These are phyloP conservation scores for Oenanthe melanoleuca DNA, from an alignment of 2,113 vertebrate genomes.

Conservation along the genomic window DNA sequence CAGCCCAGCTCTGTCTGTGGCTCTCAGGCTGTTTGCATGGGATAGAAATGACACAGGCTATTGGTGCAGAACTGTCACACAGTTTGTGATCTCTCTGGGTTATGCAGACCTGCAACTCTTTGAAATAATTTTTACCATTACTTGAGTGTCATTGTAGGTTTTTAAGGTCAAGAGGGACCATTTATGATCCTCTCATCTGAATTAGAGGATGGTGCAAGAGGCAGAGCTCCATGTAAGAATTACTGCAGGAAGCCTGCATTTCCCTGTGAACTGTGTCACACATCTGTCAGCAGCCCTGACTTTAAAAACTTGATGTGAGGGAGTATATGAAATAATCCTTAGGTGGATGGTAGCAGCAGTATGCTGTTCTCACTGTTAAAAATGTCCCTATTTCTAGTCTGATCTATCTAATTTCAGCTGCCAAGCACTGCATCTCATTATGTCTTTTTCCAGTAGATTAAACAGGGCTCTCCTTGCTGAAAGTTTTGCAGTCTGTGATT, in stretches of 20 bases:
- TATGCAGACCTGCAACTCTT: neutral
- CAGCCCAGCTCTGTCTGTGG: neutral
- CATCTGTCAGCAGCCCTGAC: neutral
- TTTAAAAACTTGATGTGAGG: neutral
- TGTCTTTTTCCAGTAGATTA: constrained; percentile 34
- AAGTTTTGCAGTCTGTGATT: neutral
- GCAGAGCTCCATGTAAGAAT: neutral
- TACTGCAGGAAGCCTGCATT: neutral
- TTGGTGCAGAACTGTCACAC: neutral
- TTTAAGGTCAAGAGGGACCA: neutral
- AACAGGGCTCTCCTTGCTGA: neutral
- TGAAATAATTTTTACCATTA: neutral
- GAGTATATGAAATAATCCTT: neutral
- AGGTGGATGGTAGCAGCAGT: neutral
- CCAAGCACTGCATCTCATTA: neutral
- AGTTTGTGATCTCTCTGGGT: neutral
- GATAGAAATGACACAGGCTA: neutral
- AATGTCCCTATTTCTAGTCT: constrained; percentile 7
- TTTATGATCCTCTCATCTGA: neutral
- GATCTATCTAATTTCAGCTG: constrained; percentile 33
- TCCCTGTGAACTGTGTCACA: neutral
- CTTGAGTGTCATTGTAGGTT: neutral
- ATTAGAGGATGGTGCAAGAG: neutral
- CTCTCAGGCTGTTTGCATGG: neutral
- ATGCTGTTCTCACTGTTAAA: neutral